Evolutionary conservation across 2,113 vertebrate species (phyloP).

Genomic region (Malurus melanocephalus): DNA sequence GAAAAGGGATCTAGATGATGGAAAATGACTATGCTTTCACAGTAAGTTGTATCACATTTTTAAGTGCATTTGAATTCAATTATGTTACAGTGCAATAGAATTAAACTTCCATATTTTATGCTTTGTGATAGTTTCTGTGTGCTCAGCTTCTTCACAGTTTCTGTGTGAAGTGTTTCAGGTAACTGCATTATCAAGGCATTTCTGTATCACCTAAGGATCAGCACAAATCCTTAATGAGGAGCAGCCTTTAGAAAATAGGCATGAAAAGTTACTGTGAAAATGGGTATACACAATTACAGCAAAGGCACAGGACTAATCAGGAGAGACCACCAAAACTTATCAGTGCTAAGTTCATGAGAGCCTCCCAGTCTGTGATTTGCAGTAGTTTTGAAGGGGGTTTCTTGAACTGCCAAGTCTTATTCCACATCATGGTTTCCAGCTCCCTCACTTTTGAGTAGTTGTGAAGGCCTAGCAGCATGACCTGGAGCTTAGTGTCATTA

Average conservation of each 20-base stretch:
- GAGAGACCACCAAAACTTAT: neutral
- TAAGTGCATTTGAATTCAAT: neutral
- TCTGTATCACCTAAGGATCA: neutral
- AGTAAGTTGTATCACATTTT: neutral
- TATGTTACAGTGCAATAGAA: neutral
- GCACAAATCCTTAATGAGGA: neutral
- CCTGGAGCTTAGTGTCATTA: neutral
- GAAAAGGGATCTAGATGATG: neutral
- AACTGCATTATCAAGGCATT: neutral
- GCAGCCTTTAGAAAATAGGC: neutral
- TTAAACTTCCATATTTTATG: neutral
- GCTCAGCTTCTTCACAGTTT: neutral
- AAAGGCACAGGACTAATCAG: neutral
- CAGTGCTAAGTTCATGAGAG: neutral
- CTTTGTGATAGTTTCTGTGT: neutral
- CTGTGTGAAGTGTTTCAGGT: neutral
- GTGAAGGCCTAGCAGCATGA: neutral
- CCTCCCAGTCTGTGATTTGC: neutral
- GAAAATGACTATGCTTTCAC: neutral
- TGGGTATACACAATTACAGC: neutral
- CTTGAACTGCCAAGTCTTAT: neutral
- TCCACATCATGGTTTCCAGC: neutral
- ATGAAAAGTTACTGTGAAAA: neutral
- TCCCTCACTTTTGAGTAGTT: neutral
- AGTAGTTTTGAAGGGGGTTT: neutral